Base-by-base conservation (phyloP, 2,888 invertebrate genomes). In the Drosophila robusta region DNA sequence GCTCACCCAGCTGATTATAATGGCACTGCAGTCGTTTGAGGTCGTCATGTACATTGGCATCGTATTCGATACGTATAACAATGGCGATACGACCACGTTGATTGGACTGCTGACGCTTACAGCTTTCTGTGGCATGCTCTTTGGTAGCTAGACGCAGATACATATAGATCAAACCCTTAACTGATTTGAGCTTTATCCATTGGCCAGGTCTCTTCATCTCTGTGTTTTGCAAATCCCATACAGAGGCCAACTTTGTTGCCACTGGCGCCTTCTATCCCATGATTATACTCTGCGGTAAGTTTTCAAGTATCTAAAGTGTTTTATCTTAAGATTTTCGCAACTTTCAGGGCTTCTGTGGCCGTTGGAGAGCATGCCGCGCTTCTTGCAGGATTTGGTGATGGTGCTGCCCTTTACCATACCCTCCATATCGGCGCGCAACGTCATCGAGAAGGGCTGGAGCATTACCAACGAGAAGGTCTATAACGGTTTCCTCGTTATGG, bases 201-300 rank as follows among this genome's bases (percentile, higher is more conserved):
- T 22, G 14, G 2, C 8, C 34, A 91, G 97, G 98, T 39, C 95
- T 98, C 89, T 93, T 97, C 39, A 95, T 98, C 51, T 97, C 98
- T 0, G 95, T 97, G 0, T 93, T 96, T 75, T 96, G 96, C 87
- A 94, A 94, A 22, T 95, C 96, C 32, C 97, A 97, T 80, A 95
- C 95, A 0, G 94, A 96, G 84, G 96, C 97, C 0, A 97, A 97
- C 93, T 97, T 97, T 90, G 94, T 96, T 11, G 95, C 97, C 0
- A 95, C 97, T 0, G 98, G 98, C 12, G 96, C 96, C 72, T 98
- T 98, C 90, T 98, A 98, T 90, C 98, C 98, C 0, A 95, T 97
- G 93, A 95, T 98, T 72, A 93, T 98, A 70, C 93, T 97, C 6
- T 96, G 97, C 90, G 98, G 98, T 97, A 91, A 93, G 95, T 93